A percentile compares a stretch with the other conserved stretches of the same genome.
These are phyloP conservation scores for Mus spretus DNA, from an alignment of 2,797 vertebrate species.

Conservation along the genomic window DNA sequence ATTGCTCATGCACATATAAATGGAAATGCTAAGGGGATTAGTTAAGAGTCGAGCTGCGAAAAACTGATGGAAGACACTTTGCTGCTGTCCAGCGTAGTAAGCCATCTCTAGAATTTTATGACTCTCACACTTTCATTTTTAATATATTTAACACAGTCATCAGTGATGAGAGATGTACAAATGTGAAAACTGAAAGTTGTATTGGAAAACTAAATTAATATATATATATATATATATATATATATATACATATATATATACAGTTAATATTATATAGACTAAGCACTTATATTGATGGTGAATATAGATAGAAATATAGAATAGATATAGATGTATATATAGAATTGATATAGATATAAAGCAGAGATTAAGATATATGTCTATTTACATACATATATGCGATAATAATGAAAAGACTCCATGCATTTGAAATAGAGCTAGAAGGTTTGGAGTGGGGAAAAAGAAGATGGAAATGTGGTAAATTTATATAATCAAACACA, in stretches of 20 bases:
- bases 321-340: background rate
- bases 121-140: conserved; percentile 18
- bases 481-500: background rate
- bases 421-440: background rate
- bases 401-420: background rate
- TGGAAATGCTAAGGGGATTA: conserved; percentile 74
- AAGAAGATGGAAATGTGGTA: too few species aligned
- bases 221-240: background rate
- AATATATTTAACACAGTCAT: background rate
- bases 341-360: too few species aligned
- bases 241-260: background rate
- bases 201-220: background rate
- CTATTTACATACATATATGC: too few species aligned
- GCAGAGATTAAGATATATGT: background rate
- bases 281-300: background rate
- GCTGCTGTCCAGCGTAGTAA: background rate
- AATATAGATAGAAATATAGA: too few species aligned
- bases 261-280: background rate
- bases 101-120: background rate
- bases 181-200: background rate
- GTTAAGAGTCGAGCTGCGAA: conserved; percentile 43
- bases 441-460: background rate
- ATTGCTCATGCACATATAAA: conserved; percentile 67
- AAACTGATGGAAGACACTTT: background rate
- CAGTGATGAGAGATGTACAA: background rate